Evolutionary conservation across 2,113 vertebrate species (phyloP).

Genomic region (Seriola rivoliana): DNA sequence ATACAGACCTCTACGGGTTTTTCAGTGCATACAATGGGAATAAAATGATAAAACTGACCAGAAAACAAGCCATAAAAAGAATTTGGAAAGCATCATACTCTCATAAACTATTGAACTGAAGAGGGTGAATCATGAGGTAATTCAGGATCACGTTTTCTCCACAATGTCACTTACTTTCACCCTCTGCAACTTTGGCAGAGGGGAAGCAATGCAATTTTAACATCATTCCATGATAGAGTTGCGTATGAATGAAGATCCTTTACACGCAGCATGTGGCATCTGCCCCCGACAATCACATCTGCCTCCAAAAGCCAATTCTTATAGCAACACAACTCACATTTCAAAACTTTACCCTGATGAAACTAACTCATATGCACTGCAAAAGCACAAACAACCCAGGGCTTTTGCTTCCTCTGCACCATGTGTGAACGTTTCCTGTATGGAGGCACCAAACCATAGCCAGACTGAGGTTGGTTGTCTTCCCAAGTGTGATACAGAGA

Average conservation of each 20-base stretch:
- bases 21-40: conserved; percentile 18
- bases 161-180: conserved; percentile 53
- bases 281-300: conserved; percentile 75
- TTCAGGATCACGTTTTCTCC: conserved; percentile 27
- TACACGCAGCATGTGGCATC: conserved; percentile 77
- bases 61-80: conserved; percentile 60
- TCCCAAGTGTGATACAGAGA: conserved; percentile 47
- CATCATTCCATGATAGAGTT: conserved; percentile 71
- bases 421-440: conserved; percentile 62
- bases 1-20: conserved; percentile 52
- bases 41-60: conserved; percentile 59
- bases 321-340: conserved; percentile 45
- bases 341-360: conserved; percentile 59
- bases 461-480: conserved; percentile 60
- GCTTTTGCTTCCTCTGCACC: conserved; percentile 27
- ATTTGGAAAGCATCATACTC: conserved; percentile 35
- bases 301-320: conserved; percentile 61
- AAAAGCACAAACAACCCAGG: conserved; percentile 55
- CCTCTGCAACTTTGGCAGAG: conserved; percentile 59
- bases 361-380: conserved; percentile 35
- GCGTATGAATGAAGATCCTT: conserved; percentile 71
- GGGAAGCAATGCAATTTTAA: conserved; percentile 69
- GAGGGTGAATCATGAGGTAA: conserved; percentile 38
- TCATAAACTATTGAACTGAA: conserved; percentile 34
- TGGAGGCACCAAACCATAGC: conserved; percentile 53